Evolutionary conservation across 53 echinoderm and acorn worm species (phyloP), one percentile per base, ranked within the genome.

Genomic region (Holothuria leucospilota): DNA sequence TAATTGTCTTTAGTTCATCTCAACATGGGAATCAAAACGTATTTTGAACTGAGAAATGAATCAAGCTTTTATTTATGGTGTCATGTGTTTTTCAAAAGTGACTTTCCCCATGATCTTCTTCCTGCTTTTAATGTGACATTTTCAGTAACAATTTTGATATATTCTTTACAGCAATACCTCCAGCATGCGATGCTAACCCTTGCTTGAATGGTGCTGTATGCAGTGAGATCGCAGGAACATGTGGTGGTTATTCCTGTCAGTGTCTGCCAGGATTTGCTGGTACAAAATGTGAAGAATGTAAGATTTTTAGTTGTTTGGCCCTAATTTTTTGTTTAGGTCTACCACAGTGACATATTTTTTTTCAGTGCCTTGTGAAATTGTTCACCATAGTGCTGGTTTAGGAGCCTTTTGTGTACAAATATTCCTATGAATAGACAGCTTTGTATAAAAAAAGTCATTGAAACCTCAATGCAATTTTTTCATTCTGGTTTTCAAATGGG

Each of bases 171-270:
- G 75, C 75, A 51, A 75, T 75, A 27, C 21, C 75, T 16, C 8
- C 75, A 15, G 75, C 41, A 75, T 75, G 75, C 39, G 21, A 16
- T 12, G 52, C 75, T 2, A 75, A 75, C 51, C 75, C 75, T 52
- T 75, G 75, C 14, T 28, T 26, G 49, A 75, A 75, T 75, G 75
- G 51, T 49, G 75, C 51, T 27, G 20, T 75, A 4, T 75, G 75
- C 41, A 75, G 49, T 75, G 75, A 75, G 4, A 49, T 49, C 24
- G 53, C 75, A 12, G 75, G 75, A 75, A 75, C 75, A 23, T 75
- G 75, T 75, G 75, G 75, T 23, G 75, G 75, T 14, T 75, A 49
- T 26, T 8, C 51, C 4, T 75, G 75, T 16, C 49, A 49, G 25
- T 75, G 75, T 16, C 53, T 3, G 28, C 13, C 49, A 51, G 49